These are phyloP conservation scores for Mythimna lalbum DNA, from an alignment of 2,888 invertebrate species.

Conservation along the genomic window DNA sequence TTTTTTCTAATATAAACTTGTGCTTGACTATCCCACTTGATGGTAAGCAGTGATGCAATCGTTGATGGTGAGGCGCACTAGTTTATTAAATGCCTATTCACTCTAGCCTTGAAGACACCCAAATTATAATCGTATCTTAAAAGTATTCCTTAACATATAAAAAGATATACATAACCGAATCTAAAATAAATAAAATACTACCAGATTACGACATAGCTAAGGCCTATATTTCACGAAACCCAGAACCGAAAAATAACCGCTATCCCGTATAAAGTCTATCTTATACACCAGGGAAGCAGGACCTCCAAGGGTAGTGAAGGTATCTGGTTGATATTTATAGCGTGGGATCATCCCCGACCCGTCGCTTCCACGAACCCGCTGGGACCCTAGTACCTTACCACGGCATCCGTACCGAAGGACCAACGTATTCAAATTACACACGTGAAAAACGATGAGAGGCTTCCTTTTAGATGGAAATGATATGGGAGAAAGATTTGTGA, in stretches of 20 bases:
- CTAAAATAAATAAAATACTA: too few species aligned
- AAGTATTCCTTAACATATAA: background rate
- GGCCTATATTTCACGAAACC: background rate
- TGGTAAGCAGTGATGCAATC: too few species aligned
- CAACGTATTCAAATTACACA: slow-evolving; percentile 55
- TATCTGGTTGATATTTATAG: slow-evolving; percentile 60
- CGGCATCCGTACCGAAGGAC: slow-evolving; percentile 51
- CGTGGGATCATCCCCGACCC: slow-evolving; percentile 62
- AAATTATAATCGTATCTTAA: too few species aligned
- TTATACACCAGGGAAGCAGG: background rate
- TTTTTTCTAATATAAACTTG: too few species aligned
- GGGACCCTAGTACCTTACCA: slow-evolving; percentile 65
- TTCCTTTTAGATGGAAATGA: slow-evolving; percentile 43
- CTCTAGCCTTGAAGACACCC: too few species aligned
- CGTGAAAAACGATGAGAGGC: slow-evolving; percentile 52
- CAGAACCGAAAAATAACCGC: background rate
- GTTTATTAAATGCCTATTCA: too few species aligned
- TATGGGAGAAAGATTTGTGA: slow-evolving; percentile 32
- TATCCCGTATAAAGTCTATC: slow-evolving; percentile 4
- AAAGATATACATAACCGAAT: background rate
- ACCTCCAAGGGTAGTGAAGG: slow-evolving; percentile 36
- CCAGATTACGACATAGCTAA: background rate
- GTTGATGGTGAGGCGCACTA: too few species aligned
- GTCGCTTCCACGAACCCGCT: slow-evolving; percentile 66
- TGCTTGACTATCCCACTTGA: too few species aligned